These are phyloP conservation scores for Erpetoichthys calabaricus DNA, from an alignment of 2,797 vertebrate genomes.

Conservation along the genomic window DNA sequence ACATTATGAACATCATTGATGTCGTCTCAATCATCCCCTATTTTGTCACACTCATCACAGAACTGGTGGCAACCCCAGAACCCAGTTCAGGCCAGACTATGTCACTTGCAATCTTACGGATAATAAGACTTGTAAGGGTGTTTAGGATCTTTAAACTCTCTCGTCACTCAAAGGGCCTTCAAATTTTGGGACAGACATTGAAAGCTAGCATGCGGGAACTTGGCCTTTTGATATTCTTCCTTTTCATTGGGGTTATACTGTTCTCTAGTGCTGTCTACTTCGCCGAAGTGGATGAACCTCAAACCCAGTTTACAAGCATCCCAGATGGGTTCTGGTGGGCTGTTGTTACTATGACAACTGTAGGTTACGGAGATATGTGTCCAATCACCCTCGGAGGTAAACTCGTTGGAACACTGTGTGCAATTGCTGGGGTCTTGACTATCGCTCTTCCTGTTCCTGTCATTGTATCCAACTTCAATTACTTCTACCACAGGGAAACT, in stretches of 20 bases:
- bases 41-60: constrained; percentile 84
- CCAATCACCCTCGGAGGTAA: constrained; percentile 88
- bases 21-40: constrained; percentile 94
- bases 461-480: constrained; percentile 97
- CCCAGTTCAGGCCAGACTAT: constrained; percentile 70
- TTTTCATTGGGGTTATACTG: constrained; percentile 92
- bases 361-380: constrained; percentile 96
- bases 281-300: constrained; percentile 91
- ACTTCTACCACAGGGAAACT: constrained; percentile 92
- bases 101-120: constrained; percentile 82
- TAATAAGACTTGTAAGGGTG: constrained; percentile 85
- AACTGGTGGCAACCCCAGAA: constrained; percentile 71
- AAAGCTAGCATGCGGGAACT: constrained; percentile 82
- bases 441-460: constrained; percentile 92
- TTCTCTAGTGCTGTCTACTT: constrained; percentile 97
- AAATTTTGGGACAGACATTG: constrained; percentile 81
- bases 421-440: constrained; percentile 90
- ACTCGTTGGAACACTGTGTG: constrained; percentile 89
- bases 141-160: constrained; percentile 94
- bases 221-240: constrained; percentile 89
- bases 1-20: constrained; percentile 96
- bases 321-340: constrained; percentile 98
- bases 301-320: constrained; percentile 93
- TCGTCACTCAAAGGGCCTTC: constrained; percentile 81
- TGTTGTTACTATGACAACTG: constrained; percentile 95